Conservation (phyloP, 2,113 vertebrate species). For the Catagonus wagneri region DNA sequence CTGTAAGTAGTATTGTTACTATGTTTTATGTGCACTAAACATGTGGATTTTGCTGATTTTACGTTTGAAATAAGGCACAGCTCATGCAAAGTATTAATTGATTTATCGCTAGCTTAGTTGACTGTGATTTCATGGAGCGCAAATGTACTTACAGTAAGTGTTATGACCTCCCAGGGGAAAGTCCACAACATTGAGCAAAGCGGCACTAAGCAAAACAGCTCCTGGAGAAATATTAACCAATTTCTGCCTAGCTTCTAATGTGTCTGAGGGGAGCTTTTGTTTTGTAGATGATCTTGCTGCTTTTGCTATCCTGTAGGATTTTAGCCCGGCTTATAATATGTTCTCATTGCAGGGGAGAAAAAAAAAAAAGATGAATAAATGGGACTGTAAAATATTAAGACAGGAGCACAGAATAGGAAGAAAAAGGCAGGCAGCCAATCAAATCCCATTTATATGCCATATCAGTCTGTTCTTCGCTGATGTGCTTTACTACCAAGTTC, state of each 20-base stretch:
- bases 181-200: neutral
- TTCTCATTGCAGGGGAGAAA: neutral
- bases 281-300: slow-evolving; percentile 21
- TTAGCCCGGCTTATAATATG: slow-evolving; percentile 23
- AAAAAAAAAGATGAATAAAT: neutral
- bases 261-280: slow-evolving; percentile 55
- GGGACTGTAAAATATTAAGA: slow-evolving; percentile 26
- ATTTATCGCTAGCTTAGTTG: slow-evolving; percentile 52
- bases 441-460: neutral
- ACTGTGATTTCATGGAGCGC: slow-evolving; percentile 25
- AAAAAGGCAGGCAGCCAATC: neutral
- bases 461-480: neutral
- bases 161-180: slow-evolving; percentile 55
- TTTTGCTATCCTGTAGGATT: slow-evolving; percentile 47
- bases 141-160: slow-evolving; percentile 72
- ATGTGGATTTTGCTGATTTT: slow-evolving; percentile 53
- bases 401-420: neutral
- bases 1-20: neutral
- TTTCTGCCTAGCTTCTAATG: slow-evolving; percentile 61
- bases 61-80: slow-evolving; percentile 24
- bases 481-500: neutral
- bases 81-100: slow-evolving; percentile 60
- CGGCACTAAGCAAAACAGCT: slow-evolving; percentile 29
- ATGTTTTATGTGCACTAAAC: neutral
- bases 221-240: slow-evolving; percentile 67